Percentiles rank a stretch among this genome's conserved stretches.
These are phyloP conservation scores for Microctenopoma steveboyesi DNA, from an alignment of 2,797 vertebrate species.

Conservation along the genomic window DNA sequence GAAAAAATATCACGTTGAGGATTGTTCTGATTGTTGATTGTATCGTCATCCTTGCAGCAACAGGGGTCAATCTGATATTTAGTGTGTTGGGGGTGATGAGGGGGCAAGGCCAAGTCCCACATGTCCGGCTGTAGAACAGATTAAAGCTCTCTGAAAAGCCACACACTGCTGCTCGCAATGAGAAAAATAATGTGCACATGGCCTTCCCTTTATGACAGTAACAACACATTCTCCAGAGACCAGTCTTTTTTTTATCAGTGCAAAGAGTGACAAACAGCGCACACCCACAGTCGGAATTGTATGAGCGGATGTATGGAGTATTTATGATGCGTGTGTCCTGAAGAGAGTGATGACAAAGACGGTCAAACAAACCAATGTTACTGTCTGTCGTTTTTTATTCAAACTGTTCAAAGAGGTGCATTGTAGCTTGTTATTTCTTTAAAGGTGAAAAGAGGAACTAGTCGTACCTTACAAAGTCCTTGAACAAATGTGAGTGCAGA, in stretches of 20 bases:
- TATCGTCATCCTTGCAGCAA: slow-evolving; percentile 41
- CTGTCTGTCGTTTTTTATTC: slow-evolving; percentile 51
- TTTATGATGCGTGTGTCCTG: slow-evolving; percentile 75
- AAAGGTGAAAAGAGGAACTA: slow-evolving; percentile 44
- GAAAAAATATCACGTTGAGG: slow-evolving; percentile 44
- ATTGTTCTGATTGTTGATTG: slow-evolving; percentile 69
- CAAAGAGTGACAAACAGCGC: slow-evolving; percentile 70
- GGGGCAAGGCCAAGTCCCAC: slow-evolving; percentile 82
- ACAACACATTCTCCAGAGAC: slow-evolving; percentile 82
- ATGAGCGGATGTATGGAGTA: slow-evolving; percentile 71
- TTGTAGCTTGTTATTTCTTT: slow-evolving; percentile 54
- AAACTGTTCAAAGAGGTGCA: slow-evolving; percentile 39
- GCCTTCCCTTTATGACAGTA: slow-evolving; percentile 85
- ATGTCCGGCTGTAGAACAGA: slow-evolving; percentile 79
- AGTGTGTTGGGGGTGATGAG: slow-evolving; percentile 69
- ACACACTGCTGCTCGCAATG: slow-evolving; percentile 74
- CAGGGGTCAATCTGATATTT: slow-evolving; percentile 79
- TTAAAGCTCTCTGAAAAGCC: slow-evolving; percentile 83
- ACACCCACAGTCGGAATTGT: slow-evolving; percentile 73
- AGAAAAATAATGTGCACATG: slow-evolving; percentile 83
- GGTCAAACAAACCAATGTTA: slow-evolving; percentile 73
- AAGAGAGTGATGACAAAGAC: slow-evolving; percentile 72
- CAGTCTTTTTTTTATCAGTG: slow-evolving; percentile 84
- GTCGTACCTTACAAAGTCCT: slow-evolving; percentile 35
- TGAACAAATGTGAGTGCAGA: slow-evolving; percentile 26